Evolutionary conservation across 2,797 vertebrate genomes (phyloP), one percentile per base, ranked within the genome.

Genomic region (Thalassophryne amazonica): DNA sequence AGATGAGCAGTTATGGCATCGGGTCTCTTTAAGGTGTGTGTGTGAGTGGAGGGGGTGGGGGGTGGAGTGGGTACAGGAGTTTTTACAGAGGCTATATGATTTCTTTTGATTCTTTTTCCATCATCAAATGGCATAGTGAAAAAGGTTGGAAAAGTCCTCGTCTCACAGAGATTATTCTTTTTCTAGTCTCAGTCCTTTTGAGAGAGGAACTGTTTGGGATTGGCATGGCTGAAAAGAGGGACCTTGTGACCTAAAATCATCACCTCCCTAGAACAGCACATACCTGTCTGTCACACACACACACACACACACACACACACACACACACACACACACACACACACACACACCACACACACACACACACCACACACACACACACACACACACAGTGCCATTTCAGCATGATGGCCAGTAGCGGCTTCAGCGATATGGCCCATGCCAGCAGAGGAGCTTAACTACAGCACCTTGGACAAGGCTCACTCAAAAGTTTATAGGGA

Each of bases 391-490:
- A n/a, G 60, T 45, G 31, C 58, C 52, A 66, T 66, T 68, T 76
- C 64, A 81, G 70, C 56, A 70, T 55, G 60, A 56, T 29, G 66
- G 73, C 69, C 68, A 76, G 69, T 49, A 51, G 50, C 59, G 70
- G 62, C 45, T 49, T 66, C 51, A 42, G 57, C 39, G 59, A 75
- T 63, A 54, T 29, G 67, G 52, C 55, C 55, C 61, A 53, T 4
- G 66, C 74, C 69, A 73, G 64, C 52, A 77, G 51, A 64, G 62
- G 50, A 62, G 75, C 73, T 81, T 75, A 76, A 77, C 67, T 80
- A 74, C 61, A 73, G 62, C 57, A 58, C 50, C 66, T 67, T 75
- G 78, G 80, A 87, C 71, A 70, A 63, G 52, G 22, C 62, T 72
- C 61, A 55, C 31, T 58, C 64, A 71, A 66, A 61, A 50, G 56